A percentile compares a stretch with the other conserved stretches of the same genome.
phyloP scores from a whole-genome alignment of 2,888 invertebrate genomes.

The Chironomus tentans region DNA sequence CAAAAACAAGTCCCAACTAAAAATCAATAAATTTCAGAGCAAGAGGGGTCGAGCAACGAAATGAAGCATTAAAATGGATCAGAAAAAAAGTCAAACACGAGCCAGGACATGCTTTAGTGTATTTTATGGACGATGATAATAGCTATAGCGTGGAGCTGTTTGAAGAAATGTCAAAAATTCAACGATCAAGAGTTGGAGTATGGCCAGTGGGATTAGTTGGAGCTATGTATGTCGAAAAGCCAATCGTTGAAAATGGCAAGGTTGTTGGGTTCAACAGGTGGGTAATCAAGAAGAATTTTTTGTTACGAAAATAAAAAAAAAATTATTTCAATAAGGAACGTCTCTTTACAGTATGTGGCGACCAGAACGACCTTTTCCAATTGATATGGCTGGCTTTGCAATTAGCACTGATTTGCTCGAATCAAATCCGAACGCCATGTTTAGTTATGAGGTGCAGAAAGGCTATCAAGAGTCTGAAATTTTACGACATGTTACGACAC shows the following conservation, averaged over 20 bases:
- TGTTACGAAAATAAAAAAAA: no score
- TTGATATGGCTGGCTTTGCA: slow-evolving; percentile 97
- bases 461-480: slow-evolving; percentile 88
- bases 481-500: slow-evolving; percentile 60
- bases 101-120: slow-evolving; percentile 52
- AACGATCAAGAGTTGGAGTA: slow-evolving; percentile 64
- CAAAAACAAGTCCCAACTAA: no score
- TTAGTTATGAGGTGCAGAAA: slow-evolving; percentile 75
- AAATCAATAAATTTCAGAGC: slow-evolving; percentile 40
- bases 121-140: slow-evolving; percentile 97
- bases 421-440: slow-evolving; percentile 60
- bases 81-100: slow-evolving; percentile 55
- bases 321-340: no score
- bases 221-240: slow-evolving; percentile 85
- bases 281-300: background rate
- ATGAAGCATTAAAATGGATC: slow-evolving; percentile 75
- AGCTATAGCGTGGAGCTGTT: slow-evolving; percentile 84
- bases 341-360: slow-evolving; percentile 63
- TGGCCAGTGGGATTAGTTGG: slow-evolving; percentile 97
- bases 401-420: slow-evolving; percentile 69
- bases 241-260: slow-evolving; percentile 55
- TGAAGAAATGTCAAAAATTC: slow-evolving; percentile 75
- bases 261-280: slow-evolving; percentile 46
- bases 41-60: slow-evolving; percentile 85
- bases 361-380: slow-evolving; percentile 83